Percentiles rank a stretch among this genome's conserved stretches.
These are phyloP conservation scores for Gobio occitaniae DNA, from an alignment of 2,797 vertebrate genomes.

Conservation along the genomic window DNA sequence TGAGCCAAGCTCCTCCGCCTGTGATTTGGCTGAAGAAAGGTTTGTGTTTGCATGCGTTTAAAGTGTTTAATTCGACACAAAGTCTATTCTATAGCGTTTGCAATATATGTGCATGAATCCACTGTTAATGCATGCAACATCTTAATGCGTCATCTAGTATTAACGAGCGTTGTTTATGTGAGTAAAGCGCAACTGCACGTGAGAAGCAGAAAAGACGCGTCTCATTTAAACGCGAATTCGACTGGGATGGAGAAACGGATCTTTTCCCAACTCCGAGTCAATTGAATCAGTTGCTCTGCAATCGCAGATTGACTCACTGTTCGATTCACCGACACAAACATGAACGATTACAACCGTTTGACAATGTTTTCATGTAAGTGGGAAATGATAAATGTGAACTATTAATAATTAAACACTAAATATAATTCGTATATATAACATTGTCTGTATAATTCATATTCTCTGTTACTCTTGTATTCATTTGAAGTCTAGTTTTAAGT, in stretches of 20 bases:
- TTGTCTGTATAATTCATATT: background rate
- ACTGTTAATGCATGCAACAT: background rate
- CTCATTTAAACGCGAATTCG: background rate
- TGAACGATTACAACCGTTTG: no score
- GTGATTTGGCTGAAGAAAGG: conserved; percentile 12
- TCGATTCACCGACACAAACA: background rate
- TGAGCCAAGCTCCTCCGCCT: background rate
- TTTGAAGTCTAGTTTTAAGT: background rate
- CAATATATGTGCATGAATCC: no score
- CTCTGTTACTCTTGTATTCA: background rate
- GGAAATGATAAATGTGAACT: no score
- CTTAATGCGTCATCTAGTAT: background rate
- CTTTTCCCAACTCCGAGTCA: background rate
- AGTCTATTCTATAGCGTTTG: background rate
- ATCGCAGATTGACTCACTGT: background rate
- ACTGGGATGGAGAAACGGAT: background rate
- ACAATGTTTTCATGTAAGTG: no score
- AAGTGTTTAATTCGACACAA: background rate
- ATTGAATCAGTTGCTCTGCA: background rate
- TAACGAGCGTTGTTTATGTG: background rate
- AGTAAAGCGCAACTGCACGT: background rate
- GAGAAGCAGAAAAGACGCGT: background rate
- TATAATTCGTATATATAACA: background rate
- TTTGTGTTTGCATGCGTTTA: conserved; percentile 21
- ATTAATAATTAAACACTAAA: background rate